Evolutionary conservation across 2,797 vertebrate species (phyloP), one percentile per base, ranked within the genome.

Genomic region (Chaetophractus vellerosus): DNA sequence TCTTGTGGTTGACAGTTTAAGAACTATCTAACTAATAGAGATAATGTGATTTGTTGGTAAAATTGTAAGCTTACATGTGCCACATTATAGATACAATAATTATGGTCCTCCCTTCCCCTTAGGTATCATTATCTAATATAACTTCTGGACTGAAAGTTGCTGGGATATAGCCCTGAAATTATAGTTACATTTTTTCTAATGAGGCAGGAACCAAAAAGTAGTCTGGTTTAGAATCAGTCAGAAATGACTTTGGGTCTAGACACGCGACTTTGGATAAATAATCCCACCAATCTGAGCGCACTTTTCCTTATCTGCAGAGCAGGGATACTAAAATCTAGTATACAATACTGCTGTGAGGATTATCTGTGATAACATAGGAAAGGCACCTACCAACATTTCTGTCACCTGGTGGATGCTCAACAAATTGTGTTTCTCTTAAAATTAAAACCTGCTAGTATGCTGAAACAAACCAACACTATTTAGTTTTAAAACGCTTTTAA

Each of bases 401-500:
- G 6, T 48, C 21, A 91, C 16, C 18, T 63, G 15, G 1, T n/a
- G 31, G 36, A 83, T 64, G 28, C 15, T 76, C n/a, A 82, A 63
- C 19, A 79, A 36, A 80, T 33, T 82, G 0, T 8, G 2, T 74
- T 96, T 50, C 36, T 87, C 31, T 94, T 84, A 82, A 89, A 93
- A 59, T 85, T 5, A 21, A 96, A 91, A 94, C 88, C 23, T 80
- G 52, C 69, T 85, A 63, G 89, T 2, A 28, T 95, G 23, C 78
- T 91, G 33, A 91, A 87, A 95, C n/a, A 38, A 0, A 92, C 66
- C 45, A 90, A 64, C 28, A 96, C 55, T 21, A 52, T 33, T 97
- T 55, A 19, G 18, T 55, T 95, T 2, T 90, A 95, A 93, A 96
- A 69, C 24, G 86, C n/a, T n/a, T n/a, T n/a, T n/a, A n/a, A n/a